Percentiles rank a stretch among this genome's conserved stretches.
Evolutionary conservation across 2,113 vertebrate genomes (phyloP).

Genomic region (Pteruthius melanotis): DNA sequence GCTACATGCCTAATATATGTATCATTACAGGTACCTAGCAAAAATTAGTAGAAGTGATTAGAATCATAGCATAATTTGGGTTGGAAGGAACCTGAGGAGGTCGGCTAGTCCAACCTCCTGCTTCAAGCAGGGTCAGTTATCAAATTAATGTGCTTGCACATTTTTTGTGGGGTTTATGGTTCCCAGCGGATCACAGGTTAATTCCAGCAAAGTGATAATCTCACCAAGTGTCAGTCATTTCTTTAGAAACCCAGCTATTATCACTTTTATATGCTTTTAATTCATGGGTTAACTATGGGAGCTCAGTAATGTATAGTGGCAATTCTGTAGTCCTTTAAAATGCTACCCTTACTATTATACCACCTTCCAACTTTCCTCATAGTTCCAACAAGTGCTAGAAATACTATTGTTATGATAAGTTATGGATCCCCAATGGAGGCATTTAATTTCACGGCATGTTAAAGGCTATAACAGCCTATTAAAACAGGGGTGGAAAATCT

Average conservation of each 20-base stretch:
- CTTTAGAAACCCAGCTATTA: not conserved
- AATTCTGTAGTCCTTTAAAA: slow-evolving; percentile 31
- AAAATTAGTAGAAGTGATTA: not conserved
- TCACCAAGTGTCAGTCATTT: not conserved
- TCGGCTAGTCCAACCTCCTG: not conserved
- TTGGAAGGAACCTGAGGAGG: not conserved
- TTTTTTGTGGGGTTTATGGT: not conserved
- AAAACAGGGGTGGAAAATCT: not conserved
- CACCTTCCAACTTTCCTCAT: slow-evolving; percentile 21
- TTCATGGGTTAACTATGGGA: slow-evolving; percentile 30
- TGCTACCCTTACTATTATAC: not conserved
- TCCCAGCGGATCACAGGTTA: slow-evolving; percentile 7
- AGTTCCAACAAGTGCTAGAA: slow-evolving; percentile 50
- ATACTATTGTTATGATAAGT: slow-evolving; percentile 64
- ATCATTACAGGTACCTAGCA: not conserved
- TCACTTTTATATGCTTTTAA: slow-evolving; percentile 32
- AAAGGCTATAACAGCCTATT: slow-evolving; percentile 45
- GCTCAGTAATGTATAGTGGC: not conserved
- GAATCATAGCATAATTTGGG: not conserved
- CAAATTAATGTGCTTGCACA: not conserved
- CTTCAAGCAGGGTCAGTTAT: not conserved
- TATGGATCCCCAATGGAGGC: slow-evolving; percentile 45
- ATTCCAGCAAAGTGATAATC: slow-evolving; percentile 11
- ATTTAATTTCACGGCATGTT: slow-evolving; percentile 62
- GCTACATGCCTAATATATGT: not conserved